Evolutionary conservation across 2,888 invertebrate species (phyloP).

Genomic region (Drosophila melanosoma): DNA sequence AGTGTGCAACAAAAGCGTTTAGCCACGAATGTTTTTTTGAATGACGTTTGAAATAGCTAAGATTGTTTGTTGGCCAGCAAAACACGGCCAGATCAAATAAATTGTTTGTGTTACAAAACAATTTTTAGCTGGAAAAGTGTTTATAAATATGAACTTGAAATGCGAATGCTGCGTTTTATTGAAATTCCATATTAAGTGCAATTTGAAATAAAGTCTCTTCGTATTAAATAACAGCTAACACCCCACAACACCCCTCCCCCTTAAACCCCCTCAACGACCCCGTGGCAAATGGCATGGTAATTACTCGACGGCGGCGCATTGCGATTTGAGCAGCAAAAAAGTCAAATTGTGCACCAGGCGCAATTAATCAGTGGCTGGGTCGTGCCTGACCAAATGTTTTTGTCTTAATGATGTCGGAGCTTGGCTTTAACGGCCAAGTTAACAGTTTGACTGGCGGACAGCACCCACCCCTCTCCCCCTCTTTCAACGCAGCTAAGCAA

Average conservation of each 20-base stretch:
- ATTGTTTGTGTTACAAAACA: constrained; percentile 45
- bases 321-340: constrained; percentile 79
- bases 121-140: constrained; percentile 31
- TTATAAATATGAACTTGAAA: constrained; percentile 66
- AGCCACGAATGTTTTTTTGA: constrained; percentile 16
- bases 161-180: constrained; percentile 4
- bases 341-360: constrained; percentile 74
- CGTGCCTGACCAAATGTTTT: constrained; percentile 79
- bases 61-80: constrained; percentile 16
- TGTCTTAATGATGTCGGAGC: constrained; percentile 75
- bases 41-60: constrained; percentile 17
- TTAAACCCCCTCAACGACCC: not conserved
- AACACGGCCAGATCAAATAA: constrained; percentile 69
- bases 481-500: constrained; percentile 6
- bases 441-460: constrained; percentile 26
- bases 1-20: constrained; percentile 22
- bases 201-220: constrained; percentile 67
- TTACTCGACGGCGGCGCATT: constrained; percentile 57
- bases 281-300: constrained; percentile 72
- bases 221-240: not conserved
- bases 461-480: not conserved
- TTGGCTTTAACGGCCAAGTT: constrained; percentile 47
- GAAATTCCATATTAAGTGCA: constrained; percentile 79
- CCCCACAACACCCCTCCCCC: not conserved
- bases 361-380: constrained; percentile 77